These are phyloP conservation scores for Protosalanx chinensis DNA, from an alignment of 2,797 vertebrate genomes.

Conservation along the genomic window DNA sequence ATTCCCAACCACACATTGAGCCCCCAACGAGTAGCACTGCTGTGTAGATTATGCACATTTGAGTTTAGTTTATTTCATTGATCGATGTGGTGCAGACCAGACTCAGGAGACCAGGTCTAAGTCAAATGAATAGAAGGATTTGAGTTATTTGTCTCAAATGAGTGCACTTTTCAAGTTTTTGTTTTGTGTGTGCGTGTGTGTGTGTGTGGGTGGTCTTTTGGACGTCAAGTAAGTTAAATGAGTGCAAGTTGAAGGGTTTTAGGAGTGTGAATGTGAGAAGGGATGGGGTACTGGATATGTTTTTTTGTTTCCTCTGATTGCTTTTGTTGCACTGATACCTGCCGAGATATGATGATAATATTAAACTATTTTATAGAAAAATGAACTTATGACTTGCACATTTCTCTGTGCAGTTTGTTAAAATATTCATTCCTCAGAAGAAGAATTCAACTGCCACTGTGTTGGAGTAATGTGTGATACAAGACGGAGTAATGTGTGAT, in stretches of 20 bases:
- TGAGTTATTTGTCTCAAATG: conserved; percentile 44
- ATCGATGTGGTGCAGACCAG: conserved; percentile 66
- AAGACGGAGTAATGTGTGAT: conserved; percentile 21
- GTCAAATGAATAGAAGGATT: conserved; percentile 35
- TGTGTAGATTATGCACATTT: conserved; percentile 16
- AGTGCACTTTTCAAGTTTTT: conserved; percentile 66
- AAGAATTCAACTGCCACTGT: conserved; percentile 58
- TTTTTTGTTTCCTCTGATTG: conserved; percentile 56
- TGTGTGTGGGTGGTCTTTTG: conserved; percentile 30
- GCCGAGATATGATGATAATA: conserved; percentile 63
- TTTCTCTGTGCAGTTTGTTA: conserved; percentile 54
- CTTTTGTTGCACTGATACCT: conserved; percentile 75
- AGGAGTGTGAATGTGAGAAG: conserved; percentile 50
- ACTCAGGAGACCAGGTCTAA: conserved; percentile 56
- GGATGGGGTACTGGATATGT: conserved; percentile 36
- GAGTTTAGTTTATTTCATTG: conserved; percentile 28
- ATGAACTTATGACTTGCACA: conserved; percentile 60
- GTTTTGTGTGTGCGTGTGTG: conserved; percentile 35
- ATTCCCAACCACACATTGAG: conserved; percentile 11
- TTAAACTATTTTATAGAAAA: conserved; percentile 69
- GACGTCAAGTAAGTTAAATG: conserved; percentile 40
- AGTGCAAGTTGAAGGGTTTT: conserved; percentile 55
- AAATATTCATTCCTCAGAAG: conserved; percentile 20
- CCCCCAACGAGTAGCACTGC: conserved; percentile 3
- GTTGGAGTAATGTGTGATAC: conserved; percentile 34